Base-by-base conservation (phyloP, 2,113 vertebrate species). In the Stigmatopora argus region DNA sequence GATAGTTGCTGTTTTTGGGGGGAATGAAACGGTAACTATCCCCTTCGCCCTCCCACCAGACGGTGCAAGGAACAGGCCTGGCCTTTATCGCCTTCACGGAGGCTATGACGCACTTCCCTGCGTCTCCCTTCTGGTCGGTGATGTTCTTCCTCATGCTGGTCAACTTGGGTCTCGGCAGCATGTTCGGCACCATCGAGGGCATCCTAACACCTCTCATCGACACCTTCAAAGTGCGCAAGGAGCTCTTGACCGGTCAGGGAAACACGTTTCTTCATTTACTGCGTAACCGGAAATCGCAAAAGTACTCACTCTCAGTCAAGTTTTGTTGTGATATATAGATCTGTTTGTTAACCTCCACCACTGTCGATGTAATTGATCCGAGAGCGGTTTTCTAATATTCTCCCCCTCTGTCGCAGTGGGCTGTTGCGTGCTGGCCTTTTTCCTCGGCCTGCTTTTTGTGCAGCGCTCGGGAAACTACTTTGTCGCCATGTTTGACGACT, bases 61-160 rank as follows among this genome's bases (percentile, higher is more conserved):
- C 95, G 0, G 94, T 97, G 63, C 96, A 98, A 75, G 97, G 97
- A 51, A 98, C 96, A 51, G 97, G 97, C 10, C 87, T 99, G 85
- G 96, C 97, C 69, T 99, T 99, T 80, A 99, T 99, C 57, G 95
- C 97, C 79, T 99, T 99, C 83, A 99, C 96, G 0, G 97, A 99
- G 89, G 96, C 96, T 5, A 98, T 99, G 96, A 97, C 96, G 2
- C 96, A 96, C 79, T 98, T 99, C 74, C 97, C 97, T 3, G 95
- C 93, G 9, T 94, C 97, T 18, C 96, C 97, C 2, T 98, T 98
- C 90, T 99, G 97, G 97, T 99, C 96, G 2, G 96, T 98, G 69
- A 95, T 99, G 94, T 99, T 99, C 85, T 99, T 99, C 83, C 94
- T 99, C 69, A 99, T 99, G 97, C 75, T 99, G 78, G 87, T 99